Evolutionary conservation across 1,140 invertebrate genomes (phyloP), one percentile per base, ranked within the genome.

Genomic region (Polypedilum vanderplanki): DNA sequence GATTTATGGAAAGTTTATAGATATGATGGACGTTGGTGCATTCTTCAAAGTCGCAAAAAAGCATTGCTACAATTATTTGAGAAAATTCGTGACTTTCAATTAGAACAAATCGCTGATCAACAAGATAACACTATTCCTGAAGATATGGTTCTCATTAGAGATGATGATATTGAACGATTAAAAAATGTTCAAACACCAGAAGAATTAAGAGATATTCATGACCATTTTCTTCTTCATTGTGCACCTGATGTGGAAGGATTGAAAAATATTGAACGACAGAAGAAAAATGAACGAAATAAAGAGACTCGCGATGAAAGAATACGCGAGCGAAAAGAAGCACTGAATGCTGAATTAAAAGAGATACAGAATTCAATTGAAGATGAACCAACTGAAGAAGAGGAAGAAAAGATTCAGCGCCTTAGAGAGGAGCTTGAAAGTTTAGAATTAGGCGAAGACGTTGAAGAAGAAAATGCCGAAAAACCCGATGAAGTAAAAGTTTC

Each of bases 1-100:
- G 97, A 99, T 81, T 83, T 99, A 1, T 99, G 98, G 98, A 95
- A 93, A 81, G 91, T 99, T 1, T 99, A 97, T 82, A 93, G 95
- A 78, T 97, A 88, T 81, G 97, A 98, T 85, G 96, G 94, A 57
- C 97, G 91, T 86, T 99, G 96, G 96, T 98, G 95, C 81, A 94
- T 97, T 81, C 82, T 99, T 40, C 88, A 90, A 77, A 87, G 88
- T n/a, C 87, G 97, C 0, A 98, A 98, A 80, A 87, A 90, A 75
- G 96, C 94, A 78, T 80, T 99, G 0, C 81, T 91, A 3, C 86
- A 87, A 70, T 82, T 99, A 3, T 93, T 98, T 81, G 90, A 94
- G 78, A 96, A 95, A 78, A 98, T 99, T 96, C 89, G 93, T 40
- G 89, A 91, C 12, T 98, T 91, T 82, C 96, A 98, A 81, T 83